Conservation (phyloP, 2,888 invertebrate species). For the Suillia variegata region DNA sequence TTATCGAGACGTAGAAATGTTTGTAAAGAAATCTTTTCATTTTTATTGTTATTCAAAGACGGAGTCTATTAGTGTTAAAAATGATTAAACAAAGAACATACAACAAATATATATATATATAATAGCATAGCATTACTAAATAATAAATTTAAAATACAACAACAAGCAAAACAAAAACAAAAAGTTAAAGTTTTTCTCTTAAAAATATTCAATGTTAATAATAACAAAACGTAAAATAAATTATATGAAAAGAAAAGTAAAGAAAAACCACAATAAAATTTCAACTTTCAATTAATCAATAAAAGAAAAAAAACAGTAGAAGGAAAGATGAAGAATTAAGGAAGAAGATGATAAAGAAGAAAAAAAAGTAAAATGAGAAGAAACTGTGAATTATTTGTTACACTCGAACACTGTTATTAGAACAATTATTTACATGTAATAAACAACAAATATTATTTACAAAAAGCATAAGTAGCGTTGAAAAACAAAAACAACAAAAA, state of each 20-base stretch:
- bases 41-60: slow-evolving; percentile 42
- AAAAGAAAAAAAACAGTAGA: no score
- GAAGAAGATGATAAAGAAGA: slow-evolving; percentile 25
- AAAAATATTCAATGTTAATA: slow-evolving; percentile 29
- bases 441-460: no score
- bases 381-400: slow-evolving; percentile 47
- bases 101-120: slow-evolving; percentile 17
- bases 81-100: slow-evolving; percentile 32
- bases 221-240: slow-evolving; percentile 6
- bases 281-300: slow-evolving; percentile 22
- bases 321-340: no score
- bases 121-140: slow-evolving; percentile 34
- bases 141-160: slow-evolving; percentile 1
- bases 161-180: slow-evolving; percentile 26
- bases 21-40: no score
- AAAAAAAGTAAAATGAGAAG: slow-evolving; percentile 24
- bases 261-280: slow-evolving; percentile 20
- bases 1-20: no score
- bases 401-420: slow-evolving; percentile 52
- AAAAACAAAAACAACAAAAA: neutral
- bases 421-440: no score
- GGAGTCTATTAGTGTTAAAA: slow-evolving; percentile 54
- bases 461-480: no score
- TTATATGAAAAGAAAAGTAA: slow-evolving; percentile 6
- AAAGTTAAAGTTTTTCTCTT: slow-evolving; percentile 24